These are phyloP conservation scores for Hirtodrosophila cameraria DNA, from an alignment of 2,888 invertebrate species.

Conservation along the genomic window DNA sequence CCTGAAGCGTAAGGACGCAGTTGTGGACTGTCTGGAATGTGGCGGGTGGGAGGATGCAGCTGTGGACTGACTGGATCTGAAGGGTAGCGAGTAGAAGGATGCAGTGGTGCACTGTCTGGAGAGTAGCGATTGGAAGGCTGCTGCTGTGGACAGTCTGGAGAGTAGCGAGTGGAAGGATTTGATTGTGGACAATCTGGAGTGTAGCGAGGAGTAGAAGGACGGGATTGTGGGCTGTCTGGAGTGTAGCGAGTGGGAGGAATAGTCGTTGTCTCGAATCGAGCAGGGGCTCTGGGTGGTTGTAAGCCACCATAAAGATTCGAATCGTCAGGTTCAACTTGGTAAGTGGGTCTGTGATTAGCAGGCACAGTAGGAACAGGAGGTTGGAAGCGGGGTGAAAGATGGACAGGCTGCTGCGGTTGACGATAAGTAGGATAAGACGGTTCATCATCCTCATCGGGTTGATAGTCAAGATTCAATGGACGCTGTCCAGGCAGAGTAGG, in stretches of 20 bases:
- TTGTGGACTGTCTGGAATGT: neutral
- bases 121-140: neutral
- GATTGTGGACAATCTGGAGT: neutral
- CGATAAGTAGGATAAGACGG: neutral
- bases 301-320: conserved; percentile 57
- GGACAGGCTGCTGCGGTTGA: conserved; percentile 18
- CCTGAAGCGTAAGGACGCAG: conserved; percentile 13
- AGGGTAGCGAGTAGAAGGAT: neutral
- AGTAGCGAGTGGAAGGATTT: too few relatives aligned
- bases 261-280: conserved; percentile 4
- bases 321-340: conserved; percentile 5
- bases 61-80: too few relatives aligned
- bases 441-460: conserved; percentile 5
- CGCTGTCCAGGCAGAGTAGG: conserved; percentile 31
- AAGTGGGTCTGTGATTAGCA: conserved; percentile 10
- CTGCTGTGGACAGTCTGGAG: too few relatives aligned
- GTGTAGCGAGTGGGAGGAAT: neutral
- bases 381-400: conserved; percentile 12
- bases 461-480: conserved; percentile 38
- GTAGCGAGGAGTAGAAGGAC: conserved; percentile 6
- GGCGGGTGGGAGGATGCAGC: too few relatives aligned
- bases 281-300: conserved; percentile 48
- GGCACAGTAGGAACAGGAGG: neutral
- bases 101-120: too few relatives aligned
- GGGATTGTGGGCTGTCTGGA: neutral